phyloP scores from a whole-genome alignment of 2,797 vertebrate genomes.

The Morelia viridis region DNA sequence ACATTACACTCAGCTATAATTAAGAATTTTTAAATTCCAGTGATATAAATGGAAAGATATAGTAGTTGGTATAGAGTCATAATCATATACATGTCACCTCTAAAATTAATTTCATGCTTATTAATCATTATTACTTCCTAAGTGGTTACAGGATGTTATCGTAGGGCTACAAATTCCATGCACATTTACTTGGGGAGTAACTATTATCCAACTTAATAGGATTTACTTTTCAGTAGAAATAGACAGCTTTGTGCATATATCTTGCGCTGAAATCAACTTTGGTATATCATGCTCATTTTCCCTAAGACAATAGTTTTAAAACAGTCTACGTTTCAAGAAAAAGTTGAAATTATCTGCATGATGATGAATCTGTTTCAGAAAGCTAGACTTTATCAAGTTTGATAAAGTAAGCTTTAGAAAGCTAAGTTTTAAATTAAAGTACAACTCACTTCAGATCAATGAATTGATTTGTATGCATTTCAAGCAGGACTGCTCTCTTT shows the following conservation, averaged over 20 bases:
- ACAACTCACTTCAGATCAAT: conserved; percentile 63
- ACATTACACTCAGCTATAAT: neutral
- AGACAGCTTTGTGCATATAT: neutral
- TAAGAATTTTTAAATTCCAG: neutral
- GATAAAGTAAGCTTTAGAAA: conserved; percentile 38
- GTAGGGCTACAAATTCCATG: neutral
- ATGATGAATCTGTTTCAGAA: conserved; percentile 43
- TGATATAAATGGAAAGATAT: neutral
- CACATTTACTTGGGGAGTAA: neutral
- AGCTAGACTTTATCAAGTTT: conserved; percentile 55
- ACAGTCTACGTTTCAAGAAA: conserved; percentile 37
- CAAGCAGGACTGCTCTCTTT: conserved; percentile 55
- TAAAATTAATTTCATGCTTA: neutral
- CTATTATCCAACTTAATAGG: neutral
- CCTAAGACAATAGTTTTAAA: neutral
- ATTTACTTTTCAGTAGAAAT: neutral
- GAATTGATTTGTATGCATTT: conserved; percentile 64
- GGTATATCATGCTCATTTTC: neutral
- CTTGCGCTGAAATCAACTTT: neutral
- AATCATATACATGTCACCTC: neutral
- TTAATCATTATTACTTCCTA: neutral
- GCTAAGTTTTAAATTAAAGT: conserved; percentile 65
- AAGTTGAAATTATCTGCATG: conserved; percentile 42
- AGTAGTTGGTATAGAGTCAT: neutral
- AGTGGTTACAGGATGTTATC: neutral